phyloP scores from a whole-genome alignment of 2,888 invertebrate genomes.

The Diaphora mendica region DNA sequence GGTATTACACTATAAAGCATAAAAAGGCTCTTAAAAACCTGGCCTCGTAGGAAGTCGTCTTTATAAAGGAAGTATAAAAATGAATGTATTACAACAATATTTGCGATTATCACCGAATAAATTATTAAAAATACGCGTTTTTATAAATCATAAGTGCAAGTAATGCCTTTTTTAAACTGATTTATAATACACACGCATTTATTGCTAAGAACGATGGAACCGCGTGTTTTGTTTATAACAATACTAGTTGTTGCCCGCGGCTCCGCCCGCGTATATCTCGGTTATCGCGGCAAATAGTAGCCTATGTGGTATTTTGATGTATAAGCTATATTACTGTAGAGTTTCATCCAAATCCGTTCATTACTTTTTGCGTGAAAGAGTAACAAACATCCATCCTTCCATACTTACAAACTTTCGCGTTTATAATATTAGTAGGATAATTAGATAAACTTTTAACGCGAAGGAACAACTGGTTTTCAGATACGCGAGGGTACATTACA shows the following conservation, averaged over 20 bases:
- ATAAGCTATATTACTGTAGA: too few relatives aligned
- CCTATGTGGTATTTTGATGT: too few relatives aligned
- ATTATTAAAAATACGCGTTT: not conserved
- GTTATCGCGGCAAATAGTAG: too few relatives aligned
- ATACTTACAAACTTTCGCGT: too few relatives aligned
- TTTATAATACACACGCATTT: constrained; percentile 45
- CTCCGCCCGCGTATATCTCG: too few relatives aligned
- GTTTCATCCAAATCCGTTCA: too few relatives aligned
- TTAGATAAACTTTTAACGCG: constrained; percentile 37
- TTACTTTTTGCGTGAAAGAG: too few relatives aligned
- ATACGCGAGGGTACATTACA: constrained; percentile 31
- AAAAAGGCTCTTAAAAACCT: not conserved
- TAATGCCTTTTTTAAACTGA: not conserved
- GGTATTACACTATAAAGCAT: not conserved
- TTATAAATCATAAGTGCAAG: not conserved
- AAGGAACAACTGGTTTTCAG: constrained; percentile 35
- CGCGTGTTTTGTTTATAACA: constrained; percentile 40
- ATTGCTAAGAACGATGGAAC: constrained; percentile 50
- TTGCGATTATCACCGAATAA: not conserved
- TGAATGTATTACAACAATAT: not conserved
- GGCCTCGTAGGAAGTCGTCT: not conserved
- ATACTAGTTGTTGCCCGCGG: too few relatives aligned
- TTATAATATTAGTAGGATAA: too few relatives aligned
- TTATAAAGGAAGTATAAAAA: not conserved
- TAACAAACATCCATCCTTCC: too few relatives aligned